These are phyloP conservation scores for Drosophila sordidula DNA, from an alignment of 2,888 invertebrate species.

Conservation along the genomic window DNA sequence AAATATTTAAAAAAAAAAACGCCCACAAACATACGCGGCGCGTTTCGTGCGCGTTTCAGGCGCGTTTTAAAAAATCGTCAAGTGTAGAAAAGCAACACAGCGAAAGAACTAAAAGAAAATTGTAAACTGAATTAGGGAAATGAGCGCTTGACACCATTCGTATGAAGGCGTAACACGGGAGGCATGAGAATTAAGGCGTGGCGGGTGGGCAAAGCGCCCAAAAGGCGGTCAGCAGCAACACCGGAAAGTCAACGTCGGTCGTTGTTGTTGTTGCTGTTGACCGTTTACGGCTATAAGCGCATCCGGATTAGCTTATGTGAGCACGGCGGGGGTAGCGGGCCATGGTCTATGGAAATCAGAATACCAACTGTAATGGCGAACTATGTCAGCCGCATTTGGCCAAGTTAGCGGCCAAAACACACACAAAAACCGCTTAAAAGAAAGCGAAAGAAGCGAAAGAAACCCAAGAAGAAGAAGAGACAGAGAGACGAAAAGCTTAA, in stretches of 20 bases:
- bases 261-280: conserved; percentile 44
- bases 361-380: conserved; percentile 29
- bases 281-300: conserved; percentile 69
- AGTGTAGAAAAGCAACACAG: conserved; percentile 21
- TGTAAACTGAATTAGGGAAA: conserved; percentile 73
- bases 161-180: conserved; percentile 12
- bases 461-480: neutral
- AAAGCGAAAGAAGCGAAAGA: conserved; percentile 36
- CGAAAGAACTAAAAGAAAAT: conserved; percentile 36
- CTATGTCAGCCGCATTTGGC: conserved; percentile 49
- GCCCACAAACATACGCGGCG: conserved; percentile 27
- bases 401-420: conserved; percentile 42
- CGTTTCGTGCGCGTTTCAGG: conserved; percentile 36
- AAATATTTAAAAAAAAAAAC: conserved; percentile 12
- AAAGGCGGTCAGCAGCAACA: conserved; percentile 37
- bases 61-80: conserved; percentile 27
- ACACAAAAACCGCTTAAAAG: conserved; percentile 32
- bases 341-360: conserved; percentile 46
- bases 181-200: conserved; percentile 15
- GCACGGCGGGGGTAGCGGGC: neutral
- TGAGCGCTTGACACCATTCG: conserved; percentile 75
- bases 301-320: conserved; percentile 66
- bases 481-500: conserved; percentile 30
- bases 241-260: conserved; percentile 60
- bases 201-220: conserved; percentile 28